Percentiles rank a stretch among this genome's conserved stretches.
Evolutionary conservation across 1,140 invertebrate species (phyloP).

Genomic region (Rhopalosiphum padi): DNA sequence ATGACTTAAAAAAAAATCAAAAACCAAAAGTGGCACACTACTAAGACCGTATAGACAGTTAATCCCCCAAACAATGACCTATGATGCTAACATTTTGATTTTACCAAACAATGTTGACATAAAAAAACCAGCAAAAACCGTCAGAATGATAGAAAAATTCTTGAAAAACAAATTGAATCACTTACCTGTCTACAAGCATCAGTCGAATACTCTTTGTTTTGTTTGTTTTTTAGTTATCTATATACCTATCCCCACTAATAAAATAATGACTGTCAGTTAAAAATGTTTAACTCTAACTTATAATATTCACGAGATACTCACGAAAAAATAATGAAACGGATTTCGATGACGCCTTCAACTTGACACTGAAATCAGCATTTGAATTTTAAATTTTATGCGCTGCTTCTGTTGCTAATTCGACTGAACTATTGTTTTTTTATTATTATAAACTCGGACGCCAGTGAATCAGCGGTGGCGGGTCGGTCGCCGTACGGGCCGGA

Average conservation of each 20-base stretch:
- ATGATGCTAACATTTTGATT: not conserved
- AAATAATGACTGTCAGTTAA: not conserved
- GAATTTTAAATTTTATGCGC: not conserved
- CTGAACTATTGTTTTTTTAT: not conserved
- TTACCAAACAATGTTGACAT: not conserved
- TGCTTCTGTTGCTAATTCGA: not conserved
- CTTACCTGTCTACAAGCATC: not conserved
- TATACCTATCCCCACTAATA: not conserved
- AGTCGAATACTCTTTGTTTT: not conserved
- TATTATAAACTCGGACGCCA: not conserved
- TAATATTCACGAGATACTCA: not conserved
- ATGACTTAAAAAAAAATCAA: no score
- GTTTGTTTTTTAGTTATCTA: not conserved
- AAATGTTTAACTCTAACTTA: not conserved
- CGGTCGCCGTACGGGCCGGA: not conserved
- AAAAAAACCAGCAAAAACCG: not conserved
- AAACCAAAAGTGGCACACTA: no score
- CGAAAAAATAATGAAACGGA: not conserved
- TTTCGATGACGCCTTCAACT: not conserved
- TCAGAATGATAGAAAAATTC: not conserved
- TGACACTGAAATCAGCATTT: not conserved
- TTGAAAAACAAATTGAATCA: not conserved
- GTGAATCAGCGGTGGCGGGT: not conserved
- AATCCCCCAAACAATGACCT: not conserved
- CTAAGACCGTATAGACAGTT: not conserved